Base-by-base conservation (phyloP, 2,797 vertebrate genomes). In the Anabas testudineus region DNA sequence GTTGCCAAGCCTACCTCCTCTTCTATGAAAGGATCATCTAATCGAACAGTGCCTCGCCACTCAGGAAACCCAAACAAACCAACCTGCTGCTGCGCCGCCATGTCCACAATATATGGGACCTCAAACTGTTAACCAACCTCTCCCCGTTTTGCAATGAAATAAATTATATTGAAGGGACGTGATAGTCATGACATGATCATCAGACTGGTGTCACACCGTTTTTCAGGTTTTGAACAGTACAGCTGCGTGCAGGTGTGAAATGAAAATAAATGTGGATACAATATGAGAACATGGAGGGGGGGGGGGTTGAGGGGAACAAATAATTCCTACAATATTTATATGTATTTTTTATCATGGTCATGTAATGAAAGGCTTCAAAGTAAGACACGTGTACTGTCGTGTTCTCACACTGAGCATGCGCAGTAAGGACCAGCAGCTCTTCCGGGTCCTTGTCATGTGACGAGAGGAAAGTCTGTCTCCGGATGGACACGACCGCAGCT, bases 1-100 rank as follows among this genome's bases (percentile, higher is more conserved):
- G 90, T 78, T 95, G 96, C 2, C 98, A 99, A 91, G 98, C 98
- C 42, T 99, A 99, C 94, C 96, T 99, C 84, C 95, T 99, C 14
- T 99, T 99, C 88, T 99, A 99, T 9, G 98, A 99, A 89, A 94
- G 95, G 87, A 90, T 97, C 79, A 76, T 80, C n/a, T 94, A 85
- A 87, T 60, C 7, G 3, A 32, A 39, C 18, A 3, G 56, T 64
- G 56, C 68, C 34, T 62, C 60, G 39, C 24, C 28, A 55, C 84
- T 88, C 77, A 84, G 87, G 83, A 78, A 88, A 74, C 42, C 22
- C 30, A 48, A 52, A 64, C 52, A 34, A 67, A 51, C 64, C 61
- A 72, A 74, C 60, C 41, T 71, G 74, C 75, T 76, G 59, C 64
- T 74, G 65, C 49, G 69, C 76, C 15, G 7, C 84, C 66, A 42